Evolutionary conservation across 1,140 invertebrate genomes (phyloP), one percentile per base, ranked within the genome.

Genomic region (Drosophila varians): DNA sequence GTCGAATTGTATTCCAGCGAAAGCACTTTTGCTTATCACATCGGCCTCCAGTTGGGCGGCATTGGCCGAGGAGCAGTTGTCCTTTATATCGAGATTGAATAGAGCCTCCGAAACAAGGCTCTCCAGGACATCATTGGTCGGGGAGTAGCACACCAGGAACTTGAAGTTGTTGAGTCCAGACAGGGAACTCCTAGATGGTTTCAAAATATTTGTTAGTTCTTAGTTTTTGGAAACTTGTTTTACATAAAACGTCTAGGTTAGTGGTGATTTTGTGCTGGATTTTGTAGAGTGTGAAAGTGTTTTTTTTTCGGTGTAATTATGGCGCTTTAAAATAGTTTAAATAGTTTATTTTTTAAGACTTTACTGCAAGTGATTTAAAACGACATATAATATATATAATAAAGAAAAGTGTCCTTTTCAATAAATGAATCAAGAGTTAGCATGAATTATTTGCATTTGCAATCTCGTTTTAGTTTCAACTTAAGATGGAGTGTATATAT

Each of bases 1-100:
- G 43, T 82, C 61, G 36, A 90, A 90, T 28, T 80, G 64, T 4
- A 90, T 55, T 26, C 78, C 89, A 4, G 82, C 86, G 36, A 90
- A 54, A 5, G 55, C 58, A 16, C 68, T 82, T 0, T 3, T 1
- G 0, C 40, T n/a, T 1, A 54, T 45, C 18, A 89, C 40, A 7
- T 55, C 28, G 16, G 3, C 3, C 40, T 77, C 31, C 42, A 89
- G 11, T 16, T 62, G 25, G 0, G 23, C 5, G 0, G 62, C 68
- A 48, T 76, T 57, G 1, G 2, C 9, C 19, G 49, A 69, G 4
- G 21, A 25, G 2, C 1, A 42, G 23, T 53, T 34, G 0, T 12
- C 5, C 0, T 6, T 1, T 14, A 76, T 1, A 89, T 38, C 36
- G 4, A 12, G 47, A 12, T 19, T 65, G 0, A 6, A 7, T 16